Conservation (phyloP, 2,113 vertebrate species). For the Cnemophilus loriae region DNA sequence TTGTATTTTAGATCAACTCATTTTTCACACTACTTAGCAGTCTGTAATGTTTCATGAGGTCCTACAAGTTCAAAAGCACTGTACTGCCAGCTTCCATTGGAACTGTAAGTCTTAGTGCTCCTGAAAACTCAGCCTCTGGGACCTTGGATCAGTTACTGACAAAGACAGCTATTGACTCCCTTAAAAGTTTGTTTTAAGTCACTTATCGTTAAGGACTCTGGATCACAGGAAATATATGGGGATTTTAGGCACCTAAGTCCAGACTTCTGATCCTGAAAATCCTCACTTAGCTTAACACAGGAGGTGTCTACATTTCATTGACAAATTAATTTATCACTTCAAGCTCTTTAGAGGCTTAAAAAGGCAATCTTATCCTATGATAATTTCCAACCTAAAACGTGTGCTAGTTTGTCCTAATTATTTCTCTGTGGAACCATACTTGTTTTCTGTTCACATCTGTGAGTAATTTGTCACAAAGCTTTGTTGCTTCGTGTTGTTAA, state of each 20-base stretch:
- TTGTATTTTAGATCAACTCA: neutral
- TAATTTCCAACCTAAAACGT: neutral
- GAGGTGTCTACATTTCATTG: neutral
- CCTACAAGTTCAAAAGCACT: neutral
- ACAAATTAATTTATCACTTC: constrained; percentile 25
- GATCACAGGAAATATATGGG: neutral
- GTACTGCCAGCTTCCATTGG: neutral
- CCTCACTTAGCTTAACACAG: neutral
- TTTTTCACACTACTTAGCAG: neutral
- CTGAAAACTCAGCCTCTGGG: neutral
- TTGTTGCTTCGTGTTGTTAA: neutral
- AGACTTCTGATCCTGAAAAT: constrained; percentile 21
- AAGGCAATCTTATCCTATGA: neutral
- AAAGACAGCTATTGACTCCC: neutral
- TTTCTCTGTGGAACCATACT: neutral
- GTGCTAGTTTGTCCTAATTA: constrained; percentile 6
- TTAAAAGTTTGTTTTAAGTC: neutral
- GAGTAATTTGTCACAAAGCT: neutral
- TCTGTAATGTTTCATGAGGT: neutral
- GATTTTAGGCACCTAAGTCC: neutral
- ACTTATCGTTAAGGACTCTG: neutral
- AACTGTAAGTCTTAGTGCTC: neutral
- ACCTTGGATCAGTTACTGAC: neutral
- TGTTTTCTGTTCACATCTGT: neutral
- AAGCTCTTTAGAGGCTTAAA: neutral